Conservation (phyloP, 2,113 vertebrate genomes). For the Dipodomys ordii region DNA sequence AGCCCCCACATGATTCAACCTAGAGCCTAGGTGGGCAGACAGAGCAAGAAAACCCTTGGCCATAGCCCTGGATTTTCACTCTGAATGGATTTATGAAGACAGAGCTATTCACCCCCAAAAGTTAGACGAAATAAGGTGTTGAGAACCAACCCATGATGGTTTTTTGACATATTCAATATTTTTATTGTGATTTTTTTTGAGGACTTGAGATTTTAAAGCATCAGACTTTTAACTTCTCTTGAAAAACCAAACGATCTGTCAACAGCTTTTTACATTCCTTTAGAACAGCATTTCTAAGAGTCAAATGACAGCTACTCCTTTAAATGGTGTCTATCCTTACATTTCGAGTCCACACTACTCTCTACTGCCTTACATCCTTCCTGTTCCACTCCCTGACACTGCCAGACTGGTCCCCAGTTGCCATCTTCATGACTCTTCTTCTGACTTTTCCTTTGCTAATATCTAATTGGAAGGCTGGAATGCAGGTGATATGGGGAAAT, state of each 20-base stretch:
- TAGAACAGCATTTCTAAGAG: background rate
- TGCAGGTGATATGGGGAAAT: too few species aligned
- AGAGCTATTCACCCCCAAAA: background rate
- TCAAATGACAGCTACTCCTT: background rate
- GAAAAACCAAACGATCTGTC: background rate
- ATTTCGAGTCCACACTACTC: background rate
- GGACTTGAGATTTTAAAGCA: background rate
- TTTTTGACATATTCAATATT: background rate
- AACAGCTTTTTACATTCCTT: background rate
- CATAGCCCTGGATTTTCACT: background rate
- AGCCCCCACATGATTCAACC: background rate
- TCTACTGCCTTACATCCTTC: background rate
- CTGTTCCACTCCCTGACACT: background rate
- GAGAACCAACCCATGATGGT: background rate
- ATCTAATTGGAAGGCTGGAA: background rate
- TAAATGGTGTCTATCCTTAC: background rate
- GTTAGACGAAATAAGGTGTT: background rate
- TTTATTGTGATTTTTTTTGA: conserved; percentile 18
- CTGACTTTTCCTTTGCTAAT: background rate
- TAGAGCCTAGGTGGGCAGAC: background rate
- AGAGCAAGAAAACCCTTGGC: background rate
- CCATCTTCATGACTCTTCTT: background rate
- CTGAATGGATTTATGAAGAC: background rate
- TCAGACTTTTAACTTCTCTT: background rate
- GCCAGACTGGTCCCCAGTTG: background rate